phyloP scores from a whole-genome alignment of 2,797 vertebrate genomes.

The Leptoclinus maculatus region DNA sequence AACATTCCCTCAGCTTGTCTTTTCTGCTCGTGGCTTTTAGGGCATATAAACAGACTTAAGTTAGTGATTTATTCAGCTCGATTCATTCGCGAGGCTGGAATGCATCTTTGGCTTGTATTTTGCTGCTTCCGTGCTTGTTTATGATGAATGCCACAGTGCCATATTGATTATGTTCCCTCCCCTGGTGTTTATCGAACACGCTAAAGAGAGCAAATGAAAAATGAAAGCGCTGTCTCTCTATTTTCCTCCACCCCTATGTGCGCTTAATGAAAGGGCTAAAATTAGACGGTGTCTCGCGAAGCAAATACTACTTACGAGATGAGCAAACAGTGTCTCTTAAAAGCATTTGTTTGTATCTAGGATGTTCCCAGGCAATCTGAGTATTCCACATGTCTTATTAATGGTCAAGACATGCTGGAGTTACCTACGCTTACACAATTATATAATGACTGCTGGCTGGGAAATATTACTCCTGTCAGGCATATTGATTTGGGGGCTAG shows the following conservation, averaged over 20 bases:
- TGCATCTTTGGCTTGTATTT: slow-evolving; percentile 56
- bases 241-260: slow-evolving; percentile 48
- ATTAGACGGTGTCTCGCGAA: slow-evolving; percentile 72
- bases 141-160: slow-evolving; percentile 80
- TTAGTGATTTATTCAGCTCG: slow-evolving; percentile 70
- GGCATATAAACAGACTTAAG: slow-evolving; percentile 63
- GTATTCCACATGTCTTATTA: slow-evolving; percentile 63
- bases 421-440: slow-evolving; percentile 58
- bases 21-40: slow-evolving; percentile 41
- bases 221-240: slow-evolving; percentile 73
- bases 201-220: slow-evolving; percentile 84
- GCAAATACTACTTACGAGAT: slow-evolving; percentile 58
- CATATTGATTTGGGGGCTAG: slow-evolving; percentile 55
- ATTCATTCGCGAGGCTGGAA: slow-evolving; percentile 55
- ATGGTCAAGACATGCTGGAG: slow-evolving; percentile 54
- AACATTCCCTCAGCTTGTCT: slow-evolving; percentile 63
- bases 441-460: slow-evolving; percentile 34
- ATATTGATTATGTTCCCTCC: slow-evolving; percentile 82
- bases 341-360: slow-evolving; percentile 70
- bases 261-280: slow-evolving; percentile 79
- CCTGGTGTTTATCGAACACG: slow-evolving; percentile 75
- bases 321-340: slow-evolving; percentile 55
- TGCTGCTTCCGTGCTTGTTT: slow-evolving; percentile 68
- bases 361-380: slow-evolving; percentile 49
- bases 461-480: slow-evolving; percentile 54